Base-by-base conservation (phyloP, 2,797 vertebrate species). In the Lycodopsis pacificus region DNA sequence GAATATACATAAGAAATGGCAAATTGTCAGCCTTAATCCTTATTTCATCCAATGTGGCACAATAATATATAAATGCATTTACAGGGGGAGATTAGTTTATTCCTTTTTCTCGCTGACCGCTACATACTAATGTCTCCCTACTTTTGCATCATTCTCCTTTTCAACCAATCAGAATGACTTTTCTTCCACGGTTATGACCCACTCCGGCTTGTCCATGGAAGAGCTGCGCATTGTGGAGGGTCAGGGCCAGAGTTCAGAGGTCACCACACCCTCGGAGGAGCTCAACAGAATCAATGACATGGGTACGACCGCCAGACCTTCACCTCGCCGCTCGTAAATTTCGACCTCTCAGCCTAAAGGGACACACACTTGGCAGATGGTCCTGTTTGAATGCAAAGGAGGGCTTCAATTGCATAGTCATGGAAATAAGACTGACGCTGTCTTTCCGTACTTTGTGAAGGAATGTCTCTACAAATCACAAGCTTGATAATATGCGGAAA, bases 221-320 rank as follows among this genome's bases (percentile, higher is more conserved):
- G 98, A 99, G 86, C 89, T 99, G 76, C 96, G 98, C 77, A 96
- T 99, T 83, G 98, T 99, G 81, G 98, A 99, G 93, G 98, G 98
- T 8, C 98, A 99, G 85, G 98, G 98, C 77, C 98, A 99, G 91
- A 99, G 96, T 93, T 95, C 97, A 61, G 98, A 99, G 79, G 91
- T 97, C 91, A 96, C 94, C 82, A 97, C 95, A 71, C 97, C 97
- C 84, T 96, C 96, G n/a, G 98, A 99, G 87, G 98, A 99, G 94
- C 93, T 97, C 88, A 97, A 94, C 92, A 96, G 97, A 91, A 96
- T 97, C 84, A 97, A 95, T 85, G 97, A 99, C 44, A 92, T 97
- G 92, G 97, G 98, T 99, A 92, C 74, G 94, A 46, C 88, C 84
- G 79, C 77, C 62, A 80, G 82, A 88, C 85, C 78, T 80, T 86